These are phyloP conservation scores for Drosophila paulistorum DNA, from an alignment of 1,140 invertebrate genomes.

Conservation along the genomic window DNA sequence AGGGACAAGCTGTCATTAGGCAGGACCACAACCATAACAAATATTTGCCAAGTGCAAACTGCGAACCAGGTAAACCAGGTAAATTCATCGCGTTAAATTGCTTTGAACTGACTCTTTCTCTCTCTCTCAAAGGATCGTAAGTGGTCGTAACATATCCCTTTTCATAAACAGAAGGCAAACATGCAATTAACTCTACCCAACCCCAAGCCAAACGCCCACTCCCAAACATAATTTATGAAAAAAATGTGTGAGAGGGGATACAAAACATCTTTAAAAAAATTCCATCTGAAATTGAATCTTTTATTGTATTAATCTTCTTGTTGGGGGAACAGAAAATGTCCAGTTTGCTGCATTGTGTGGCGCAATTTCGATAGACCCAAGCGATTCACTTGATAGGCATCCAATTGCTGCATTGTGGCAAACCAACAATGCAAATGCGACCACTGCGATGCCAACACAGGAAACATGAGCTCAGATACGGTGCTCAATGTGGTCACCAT, in stretches of 20 bases:
- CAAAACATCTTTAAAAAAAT: not conserved
- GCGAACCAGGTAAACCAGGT: conserved; percentile 1
- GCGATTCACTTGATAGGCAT: conserved; percentile 61
- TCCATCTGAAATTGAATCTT: conserved; percentile 12
- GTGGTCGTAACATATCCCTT: conserved; percentile 14
- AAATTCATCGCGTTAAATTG: conserved; percentile 29
- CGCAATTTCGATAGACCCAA: conserved; percentile 65
- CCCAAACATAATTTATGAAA: not conserved
- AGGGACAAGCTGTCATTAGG: conserved; percentile 62
- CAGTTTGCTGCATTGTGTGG: conserved; percentile 52
- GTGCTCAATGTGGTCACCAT: conserved; percentile 81
- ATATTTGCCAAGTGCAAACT: conserved; percentile 69
- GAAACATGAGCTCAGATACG: conserved; percentile 35
- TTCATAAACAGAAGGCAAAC: conserved; percentile 17
- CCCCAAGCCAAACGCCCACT: not conserved
- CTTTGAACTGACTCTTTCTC: conserved; percentile 30
- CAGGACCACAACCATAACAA: conserved; percentile 32
- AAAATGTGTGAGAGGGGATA: too few relatives aligned
- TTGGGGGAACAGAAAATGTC: conserved; percentile 71
- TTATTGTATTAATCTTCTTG: conserved; percentile 6
- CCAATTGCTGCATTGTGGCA: conserved; percentile 66
- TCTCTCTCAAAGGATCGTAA: conserved; percentile 5
- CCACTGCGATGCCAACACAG: conserved; percentile 43
- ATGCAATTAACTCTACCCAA: conserved; percentile 15
- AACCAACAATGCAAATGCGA: conserved; percentile 69